Evolutionary conservation across 2,888 invertebrate genomes (phyloP).

Genomic region (Autographa pulchrina): DNA sequence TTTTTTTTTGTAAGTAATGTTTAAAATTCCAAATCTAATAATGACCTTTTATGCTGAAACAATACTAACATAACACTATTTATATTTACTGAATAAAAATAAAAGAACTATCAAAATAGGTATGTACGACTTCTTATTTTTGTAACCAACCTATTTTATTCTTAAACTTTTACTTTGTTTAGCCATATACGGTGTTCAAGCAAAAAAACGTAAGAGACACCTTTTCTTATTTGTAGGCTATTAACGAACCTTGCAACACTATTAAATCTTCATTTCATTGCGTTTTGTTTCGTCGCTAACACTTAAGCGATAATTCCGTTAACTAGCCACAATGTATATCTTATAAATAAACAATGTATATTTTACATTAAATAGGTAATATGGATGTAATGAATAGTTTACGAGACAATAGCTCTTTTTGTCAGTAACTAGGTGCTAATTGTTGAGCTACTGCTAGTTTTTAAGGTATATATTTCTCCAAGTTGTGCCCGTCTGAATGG

Average conservation of each 20-base stretch:
- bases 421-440: background rate
- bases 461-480: background rate
- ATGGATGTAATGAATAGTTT: conserved; percentile 26
- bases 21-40: background rate
- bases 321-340: conserved; percentile 38
- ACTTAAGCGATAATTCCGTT: conserved; percentile 27
- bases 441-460: background rate
- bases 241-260: conserved; percentile 41
- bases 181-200: conserved; percentile 12
- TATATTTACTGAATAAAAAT: background rate
- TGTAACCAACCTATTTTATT: background rate
- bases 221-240: conserved; percentile 52
- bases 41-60: background rate
- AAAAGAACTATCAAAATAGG: background rate
- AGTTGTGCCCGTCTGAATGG: too few relatives aligned
- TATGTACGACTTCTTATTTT: background rate
- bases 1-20: too few relatives aligned
- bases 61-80: background rate
- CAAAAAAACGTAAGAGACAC: conserved; percentile 32
- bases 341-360: conserved; percentile 24
- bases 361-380: conserved; percentile 13
- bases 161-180: conserved; percentile 3
- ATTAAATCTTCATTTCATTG: conserved; percentile 44
- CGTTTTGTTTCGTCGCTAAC: conserved; percentile 22
- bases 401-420: conserved; percentile 14